These are phyloP conservation scores for Cyphomyrmex costatus DNA, from an alignment of 1,140 invertebrate genomes.

Conservation along the genomic window DNA sequence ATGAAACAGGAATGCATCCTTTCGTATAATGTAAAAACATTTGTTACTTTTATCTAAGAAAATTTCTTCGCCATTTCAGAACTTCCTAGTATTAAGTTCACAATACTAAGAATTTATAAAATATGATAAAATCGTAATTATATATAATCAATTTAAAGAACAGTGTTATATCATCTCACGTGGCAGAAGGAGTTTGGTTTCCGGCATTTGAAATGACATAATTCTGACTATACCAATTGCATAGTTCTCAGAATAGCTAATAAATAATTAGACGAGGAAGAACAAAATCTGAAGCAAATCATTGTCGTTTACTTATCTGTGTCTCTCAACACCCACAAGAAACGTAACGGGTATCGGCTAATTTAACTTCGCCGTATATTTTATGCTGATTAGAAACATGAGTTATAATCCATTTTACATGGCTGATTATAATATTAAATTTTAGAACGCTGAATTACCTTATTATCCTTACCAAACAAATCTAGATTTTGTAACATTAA, in stretches of 20 bases:
- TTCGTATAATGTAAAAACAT: constrained; percentile 25
- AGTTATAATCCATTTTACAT: constrained; percentile 47
- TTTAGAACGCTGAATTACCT: constrained; percentile 11
- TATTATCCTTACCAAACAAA: constrained; percentile 8
- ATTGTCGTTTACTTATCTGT: constrained; percentile 44
- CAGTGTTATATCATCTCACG: not conserved
- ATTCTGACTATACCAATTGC: not conserved
- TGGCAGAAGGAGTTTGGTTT: not conserved
- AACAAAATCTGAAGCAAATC: constrained; percentile 46
- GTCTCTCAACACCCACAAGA: constrained; percentile 35
- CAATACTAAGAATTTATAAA: not conserved
- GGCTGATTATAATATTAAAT: constrained; percentile 57
- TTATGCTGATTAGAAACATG: constrained; percentile 61
- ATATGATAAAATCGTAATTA: not conserved
- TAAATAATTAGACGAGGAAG: constrained; percentile 34
- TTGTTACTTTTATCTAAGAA: constrained; percentile 45
- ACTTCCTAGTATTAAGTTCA: constrained; percentile 29
- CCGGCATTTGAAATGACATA: constrained; percentile 16
- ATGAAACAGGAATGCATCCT: constrained; percentile 59
- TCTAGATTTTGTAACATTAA: constrained; percentile 22
- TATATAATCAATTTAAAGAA: not conserved
- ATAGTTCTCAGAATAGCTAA: constrained; percentile 25
- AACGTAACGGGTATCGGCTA: constrained; percentile 22
- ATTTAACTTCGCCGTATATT: constrained; percentile 55
- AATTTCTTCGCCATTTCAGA: constrained; percentile 31